A percentile compares a stretch with the other conserved stretches of the same genome.
These are phyloP conservation scores for Lumbricus terrestris DNA, from an alignment of 2,888 invertebrate genomes.

Conservation along the genomic window DNA sequence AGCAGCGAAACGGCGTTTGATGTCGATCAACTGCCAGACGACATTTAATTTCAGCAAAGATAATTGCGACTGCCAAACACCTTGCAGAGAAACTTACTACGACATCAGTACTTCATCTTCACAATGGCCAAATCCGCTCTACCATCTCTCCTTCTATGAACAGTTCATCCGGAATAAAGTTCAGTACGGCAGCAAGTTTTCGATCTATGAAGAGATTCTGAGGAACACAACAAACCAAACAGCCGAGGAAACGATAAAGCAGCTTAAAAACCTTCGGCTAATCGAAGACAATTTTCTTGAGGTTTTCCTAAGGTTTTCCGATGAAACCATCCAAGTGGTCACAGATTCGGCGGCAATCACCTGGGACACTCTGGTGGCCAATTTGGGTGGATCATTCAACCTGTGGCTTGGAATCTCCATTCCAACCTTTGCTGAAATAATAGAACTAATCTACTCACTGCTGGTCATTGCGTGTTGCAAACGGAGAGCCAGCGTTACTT, in stretches of 20 bases:
- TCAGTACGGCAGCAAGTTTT: background rate
- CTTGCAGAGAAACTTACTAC: background rate
- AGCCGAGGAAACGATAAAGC: background rate
- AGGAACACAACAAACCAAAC: background rate
- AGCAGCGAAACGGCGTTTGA: background rate
- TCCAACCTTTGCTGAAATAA: background rate
- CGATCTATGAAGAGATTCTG: background rate
- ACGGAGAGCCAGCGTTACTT: background rate
- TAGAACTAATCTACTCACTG: background rate
- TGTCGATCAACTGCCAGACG: background rate
- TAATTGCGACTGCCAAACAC: background rate
- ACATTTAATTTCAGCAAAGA: background rate
- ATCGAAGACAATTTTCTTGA: conserved; percentile 4
- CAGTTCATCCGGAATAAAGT: background rate
- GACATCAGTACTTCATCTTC: background rate
- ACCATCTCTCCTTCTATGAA: background rate
- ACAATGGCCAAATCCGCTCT: background rate
- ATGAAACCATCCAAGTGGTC: background rate
- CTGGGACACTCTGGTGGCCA: background rate
- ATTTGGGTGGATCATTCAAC: background rate
- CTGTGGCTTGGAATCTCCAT: background rate
- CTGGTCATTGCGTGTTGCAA: background rate
- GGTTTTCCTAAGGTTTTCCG: background rate
- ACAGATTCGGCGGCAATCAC: background rate
- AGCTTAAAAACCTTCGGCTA: background rate